phyloP scores from a whole-genome alignment of 2,797 vertebrate species.

The Gallirallus australis region DNA sequence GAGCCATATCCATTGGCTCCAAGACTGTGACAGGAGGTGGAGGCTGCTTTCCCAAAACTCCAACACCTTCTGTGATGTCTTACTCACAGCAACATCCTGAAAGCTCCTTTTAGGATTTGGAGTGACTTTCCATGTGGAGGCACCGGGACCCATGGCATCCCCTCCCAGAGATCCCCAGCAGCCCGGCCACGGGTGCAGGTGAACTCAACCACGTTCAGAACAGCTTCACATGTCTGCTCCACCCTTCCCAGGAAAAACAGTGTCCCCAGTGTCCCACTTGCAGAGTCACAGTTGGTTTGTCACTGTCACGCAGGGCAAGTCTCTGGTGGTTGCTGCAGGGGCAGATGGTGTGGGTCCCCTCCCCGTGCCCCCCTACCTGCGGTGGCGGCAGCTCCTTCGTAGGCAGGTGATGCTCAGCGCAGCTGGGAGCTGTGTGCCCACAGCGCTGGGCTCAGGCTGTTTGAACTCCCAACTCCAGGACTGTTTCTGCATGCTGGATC shows the following conservation, averaged over 20 bases:
- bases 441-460: background rate
- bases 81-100: background rate
- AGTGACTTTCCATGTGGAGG: background rate
- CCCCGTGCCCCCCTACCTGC: background rate
- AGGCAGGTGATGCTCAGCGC: background rate
- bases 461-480: background rate
- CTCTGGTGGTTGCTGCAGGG: too few relatives aligned
- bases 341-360: rapidly evolving
- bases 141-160: rapidly evolving
- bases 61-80: rapidly evolving
- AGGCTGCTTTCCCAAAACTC: background rate
- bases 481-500: background rate
- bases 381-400: rapidly evolving
- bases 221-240: background rate
- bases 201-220: background rate
- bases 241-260: background rate
- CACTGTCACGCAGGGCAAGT: background rate
- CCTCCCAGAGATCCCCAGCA: background rate
- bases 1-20: background rate
- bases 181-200: rapidly evolving
- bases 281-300: rapidly evolving
- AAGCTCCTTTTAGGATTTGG: background rate
- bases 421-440: rapidly evolving
- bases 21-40: background rate
- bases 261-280: background rate